A percentile compares a stretch with the other conserved stretches of the same genome.
These are phyloP conservation scores for Orthonevra nobilis DNA, from an alignment of 2,888 invertebrate species.

Conservation along the genomic window DNA sequence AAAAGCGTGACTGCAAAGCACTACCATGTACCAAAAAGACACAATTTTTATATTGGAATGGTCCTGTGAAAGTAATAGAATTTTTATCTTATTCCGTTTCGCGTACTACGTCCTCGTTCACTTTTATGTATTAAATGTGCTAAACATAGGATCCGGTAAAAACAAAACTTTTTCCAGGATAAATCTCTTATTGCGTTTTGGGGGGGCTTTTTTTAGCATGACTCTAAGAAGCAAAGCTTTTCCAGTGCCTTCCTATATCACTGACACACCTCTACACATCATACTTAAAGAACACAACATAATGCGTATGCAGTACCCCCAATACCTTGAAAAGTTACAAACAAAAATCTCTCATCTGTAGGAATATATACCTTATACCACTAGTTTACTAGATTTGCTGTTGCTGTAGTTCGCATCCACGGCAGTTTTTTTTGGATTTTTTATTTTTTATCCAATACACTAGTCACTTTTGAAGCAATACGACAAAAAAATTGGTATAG, in stretches of 20 bases:
- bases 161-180: slow-evolving; percentile 36
- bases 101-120: slow-evolving; percentile 19
- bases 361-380: slow-evolving; percentile 12
- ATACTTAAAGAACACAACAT: slow-evolving; percentile 10
- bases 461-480: slow-evolving; percentile 35
- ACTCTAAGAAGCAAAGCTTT: slow-evolving; percentile 40
- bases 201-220: slow-evolving; percentile 17
- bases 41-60: slow-evolving; percentile 32
- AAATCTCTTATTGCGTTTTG: slow-evolving; percentile 40
- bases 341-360: slow-evolving; percentile 22
- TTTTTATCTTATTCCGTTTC: slow-evolving; percentile 34
- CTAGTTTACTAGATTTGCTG: slow-evolving; percentile 20
- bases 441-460: slow-evolving; percentile 6
- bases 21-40: slow-evolving; percentile 45
- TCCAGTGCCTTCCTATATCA: slow-evolving; percentile 15
- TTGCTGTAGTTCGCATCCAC: slow-evolving; percentile 11
- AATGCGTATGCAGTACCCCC: slow-evolving; percentile 14
- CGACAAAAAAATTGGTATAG: neutral
- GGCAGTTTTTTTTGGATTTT: neutral
- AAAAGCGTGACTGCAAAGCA: slow-evolving; percentile 58
- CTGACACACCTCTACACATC: slow-evolving; percentile 20
- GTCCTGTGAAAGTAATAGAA: slow-evolving; percentile 48
- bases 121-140: slow-evolving; percentile 38
- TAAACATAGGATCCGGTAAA: slow-evolving; percentile 31
- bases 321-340: slow-evolving; percentile 27